Base-by-base conservation (phyloP, 1,140 invertebrate species). In the Conus ventricosus region DNA sequence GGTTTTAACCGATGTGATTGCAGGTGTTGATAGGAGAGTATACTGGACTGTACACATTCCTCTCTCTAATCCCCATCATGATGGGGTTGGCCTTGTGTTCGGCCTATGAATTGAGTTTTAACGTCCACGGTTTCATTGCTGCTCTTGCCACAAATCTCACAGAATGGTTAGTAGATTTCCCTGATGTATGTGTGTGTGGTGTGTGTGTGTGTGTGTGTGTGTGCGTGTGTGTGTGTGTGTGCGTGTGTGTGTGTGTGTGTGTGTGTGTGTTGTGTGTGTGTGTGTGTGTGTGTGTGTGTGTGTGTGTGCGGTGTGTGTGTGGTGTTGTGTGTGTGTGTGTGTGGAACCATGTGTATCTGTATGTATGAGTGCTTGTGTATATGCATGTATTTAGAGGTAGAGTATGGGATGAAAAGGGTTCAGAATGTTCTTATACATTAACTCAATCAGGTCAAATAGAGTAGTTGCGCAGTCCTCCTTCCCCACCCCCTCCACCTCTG, bases 11-110 rank as follows among this genome's bases (percentile, higher is more conserved):
- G 39, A 39, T 39, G 39, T 39, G 39, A 11, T 76, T 97, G 78
- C 96, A 96, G 95, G 95, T 97, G 55, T 90, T 96, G 92, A 95
- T 97, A 94, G 97, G 97, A 96, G 95, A 96, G 93, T 91, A 91
- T 91, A 98, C 97, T 27, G 97, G 97, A 27, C 92, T 97, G 54
- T 97, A 97, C 94, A 97, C 97, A 17, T 97, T 97, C 95, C 93
- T 97, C 87, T 97, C 97, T 87, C 96, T 98, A 85, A 95, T 98
- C 87, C 97, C 97, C 84, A 97, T 98, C n/a, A 98, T 98, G 97
- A 96, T 96, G 89, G 97, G 97, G 25, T 95, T 98, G 84, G 97
- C 97, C 55, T 93, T 98, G n/a, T 98, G 97, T 95, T 97, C 97
- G 80, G 96, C 96, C 23, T 97, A 97, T 95, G 97, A 98, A 96